These are phyloP conservation scores for Poecilia latipinna DNA, from an alignment of 2,113 vertebrate genomes.

Conservation along the genomic window DNA sequence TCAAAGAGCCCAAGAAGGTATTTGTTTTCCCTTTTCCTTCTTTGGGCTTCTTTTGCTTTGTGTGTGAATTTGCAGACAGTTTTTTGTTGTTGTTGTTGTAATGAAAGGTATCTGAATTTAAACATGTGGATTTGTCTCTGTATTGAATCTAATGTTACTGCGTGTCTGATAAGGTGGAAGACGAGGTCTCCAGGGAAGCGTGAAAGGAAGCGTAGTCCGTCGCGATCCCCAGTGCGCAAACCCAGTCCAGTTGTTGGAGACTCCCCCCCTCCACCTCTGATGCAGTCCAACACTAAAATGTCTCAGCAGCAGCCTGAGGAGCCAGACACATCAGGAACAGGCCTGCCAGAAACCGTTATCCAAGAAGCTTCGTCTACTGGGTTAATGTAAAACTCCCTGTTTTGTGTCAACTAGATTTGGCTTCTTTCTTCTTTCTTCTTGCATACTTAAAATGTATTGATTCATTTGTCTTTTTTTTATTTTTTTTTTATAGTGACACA, in stretches of 20 bases:
- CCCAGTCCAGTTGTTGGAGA: conserved; percentile 81
- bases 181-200: conserved; percentile 90
- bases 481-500: conserved; percentile 81
- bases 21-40: not conserved
- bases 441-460: not conserved
- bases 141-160: not conserved
- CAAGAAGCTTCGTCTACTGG: conserved; percentile 91
- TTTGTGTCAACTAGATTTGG: not conserved
- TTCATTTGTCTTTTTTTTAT: conserved; percentile 28
- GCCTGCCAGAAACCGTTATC: conserved; percentile 84
- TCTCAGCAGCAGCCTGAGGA: conserved; percentile 82
- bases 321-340: conserved; percentile 86
- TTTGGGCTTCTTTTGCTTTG: not conserved
- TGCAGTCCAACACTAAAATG: conserved; percentile 81
- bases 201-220: conserved; percentile 93
- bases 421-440: not conserved
- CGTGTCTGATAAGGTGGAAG: conserved; percentile 83
- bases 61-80: not conserved
- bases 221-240: conserved; percentile 92
- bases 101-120: too few species aligned
- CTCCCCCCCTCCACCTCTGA: conserved; percentile 79
- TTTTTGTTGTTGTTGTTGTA: not conserved
- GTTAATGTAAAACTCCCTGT: conserved; percentile 51
- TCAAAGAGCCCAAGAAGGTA: conserved; percentile 96
- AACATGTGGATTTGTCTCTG: not conserved